Evolutionary conservation across 2,113 vertebrate species (phyloP).

Genomic region (Telmatochromis sp.): DNA sequence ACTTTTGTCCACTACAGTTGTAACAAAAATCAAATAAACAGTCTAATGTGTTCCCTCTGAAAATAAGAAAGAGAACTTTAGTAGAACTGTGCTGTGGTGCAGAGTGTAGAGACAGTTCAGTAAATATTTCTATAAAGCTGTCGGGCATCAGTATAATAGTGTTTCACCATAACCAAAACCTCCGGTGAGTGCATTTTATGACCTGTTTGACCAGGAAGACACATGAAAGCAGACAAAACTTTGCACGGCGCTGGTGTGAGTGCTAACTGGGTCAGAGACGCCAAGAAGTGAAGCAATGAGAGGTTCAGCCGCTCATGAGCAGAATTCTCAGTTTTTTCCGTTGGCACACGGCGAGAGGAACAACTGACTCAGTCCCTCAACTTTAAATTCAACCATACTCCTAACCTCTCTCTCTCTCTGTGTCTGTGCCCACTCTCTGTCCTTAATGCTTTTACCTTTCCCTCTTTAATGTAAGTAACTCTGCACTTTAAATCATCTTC

Average conservation of each 20-base stretch:
- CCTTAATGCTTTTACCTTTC: conserved; percentile 48
- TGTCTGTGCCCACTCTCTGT: background rate
- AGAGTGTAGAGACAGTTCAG: background rate
- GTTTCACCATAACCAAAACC: background rate
- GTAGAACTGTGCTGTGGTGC: background rate
- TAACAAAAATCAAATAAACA: background rate
- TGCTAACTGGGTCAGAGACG: conserved; percentile 51
- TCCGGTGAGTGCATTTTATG: background rate
- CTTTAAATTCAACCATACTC: conserved; percentile 49
- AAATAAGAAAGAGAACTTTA: background rate
- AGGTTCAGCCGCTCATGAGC: conserved; percentile 50
- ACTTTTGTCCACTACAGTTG: background rate
- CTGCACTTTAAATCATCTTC: conserved; percentile 17
- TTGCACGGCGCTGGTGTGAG: background rate
- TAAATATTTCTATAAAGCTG: background rate
- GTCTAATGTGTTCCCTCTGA: background rate
- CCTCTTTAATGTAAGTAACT: background rate
- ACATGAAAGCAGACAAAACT: background rate
- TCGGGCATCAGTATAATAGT: background rate
- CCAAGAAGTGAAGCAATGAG: conserved; percentile 41
- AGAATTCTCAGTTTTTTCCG: conserved; percentile 63
- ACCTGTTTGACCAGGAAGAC: background rate
- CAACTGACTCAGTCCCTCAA: conserved; percentile 67
- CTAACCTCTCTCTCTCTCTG: conserved; percentile 34
- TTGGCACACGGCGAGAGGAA: conserved; percentile 69